Base-by-base conservation (phyloP, 2,113 vertebrate genomes). In the Carollia perspicillata region DNA sequence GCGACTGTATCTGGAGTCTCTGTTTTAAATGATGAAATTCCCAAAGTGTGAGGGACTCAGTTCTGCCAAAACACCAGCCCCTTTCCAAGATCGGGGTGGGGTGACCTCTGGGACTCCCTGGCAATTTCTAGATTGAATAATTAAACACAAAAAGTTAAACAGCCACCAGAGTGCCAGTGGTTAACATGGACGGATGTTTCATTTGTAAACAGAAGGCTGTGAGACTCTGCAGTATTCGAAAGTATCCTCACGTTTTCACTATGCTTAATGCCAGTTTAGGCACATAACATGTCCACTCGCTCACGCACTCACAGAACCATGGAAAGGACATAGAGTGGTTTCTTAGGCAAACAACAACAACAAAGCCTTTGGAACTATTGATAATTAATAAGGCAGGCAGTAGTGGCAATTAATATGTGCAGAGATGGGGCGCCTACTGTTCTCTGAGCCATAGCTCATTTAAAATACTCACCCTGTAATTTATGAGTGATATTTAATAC, bases 401-500 rank as follows among this genome's bases (percentile, higher is more conserved):
- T 85, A 71, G 60, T 63, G 60, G 98, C 98, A 98, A 98, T 98
- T 98, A 98, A 97, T 98, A 96, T 51, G 92, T 96, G 97, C 94
- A 97, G 97, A 97, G 96, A 95, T 85, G 93, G 97, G 97, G 94
- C 58, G 97, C 86, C 97, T 97, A 97, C 97, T 98, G 96, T 97
- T 97, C 98, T 97, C 96, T 53, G 96, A 98, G 97, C 96, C 97
- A 83, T 93, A 98, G 97, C 98, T 98, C 97, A 98, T 98, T 98
- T 98, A 93, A 98, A 98, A 98, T 98, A 97, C 98, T 98, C 98
- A 97, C 96, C 97, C 98, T 98, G 93, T 98, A 98, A 98, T 99
- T 99, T 99, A 98, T 98, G 98, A 98, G 98, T 89, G 98, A 98
- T 98, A 98, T 98, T 98, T 98, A 98, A 98, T 99, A 98, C 98